Evolutionary conservation across 64 coral and sea anemone genomes (phyloP).

Genomic region (Montipora sp.): DNA sequence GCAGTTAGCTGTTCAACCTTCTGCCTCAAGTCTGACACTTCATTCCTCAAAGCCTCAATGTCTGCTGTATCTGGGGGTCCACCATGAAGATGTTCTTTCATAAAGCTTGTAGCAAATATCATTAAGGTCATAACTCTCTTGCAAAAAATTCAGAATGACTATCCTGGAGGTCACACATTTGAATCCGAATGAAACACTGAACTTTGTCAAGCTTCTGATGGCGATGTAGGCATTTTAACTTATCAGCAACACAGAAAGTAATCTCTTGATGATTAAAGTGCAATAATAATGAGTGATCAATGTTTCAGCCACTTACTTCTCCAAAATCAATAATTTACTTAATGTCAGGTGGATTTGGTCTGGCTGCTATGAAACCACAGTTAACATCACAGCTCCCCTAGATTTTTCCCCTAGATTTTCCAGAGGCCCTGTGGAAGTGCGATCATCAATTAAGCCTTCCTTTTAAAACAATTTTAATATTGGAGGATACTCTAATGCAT

Average conservation of each 20-base stretch:
- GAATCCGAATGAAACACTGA: neutral
- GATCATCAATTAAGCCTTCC: no score
- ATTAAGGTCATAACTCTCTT: conserved; percentile 6
- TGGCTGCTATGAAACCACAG: neutral
- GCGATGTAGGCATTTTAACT: no score
- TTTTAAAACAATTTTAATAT: neutral
- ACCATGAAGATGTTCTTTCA: conserved; percentile 88
- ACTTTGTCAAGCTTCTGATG: no score
- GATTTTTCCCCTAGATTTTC: no score
- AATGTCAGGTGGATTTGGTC: neutral
- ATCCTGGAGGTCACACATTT: neutral
- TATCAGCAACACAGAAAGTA: no score
- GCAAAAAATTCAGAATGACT: neutral
- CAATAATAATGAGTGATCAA: no score
- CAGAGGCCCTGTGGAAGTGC: no score
- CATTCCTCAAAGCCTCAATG: conserved; percentile 85
- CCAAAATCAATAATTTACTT: no score
- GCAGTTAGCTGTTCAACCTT: conserved; percentile 81
- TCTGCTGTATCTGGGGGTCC: conserved; percentile 94
- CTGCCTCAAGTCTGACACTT: conserved; percentile 82
- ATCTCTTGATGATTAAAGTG: no score
- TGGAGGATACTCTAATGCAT: conserved; percentile 99
- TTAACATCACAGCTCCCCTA: no score
- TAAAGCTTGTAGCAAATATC: conserved; percentile 57
- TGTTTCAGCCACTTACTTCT: no score